A percentile compares a stretch with the other conserved stretches of the same genome.
These are phyloP conservation scores for Tetranychus truncatus DNA, from an alignment of 2,888 invertebrate genomes.

Conservation along the genomic window DNA sequence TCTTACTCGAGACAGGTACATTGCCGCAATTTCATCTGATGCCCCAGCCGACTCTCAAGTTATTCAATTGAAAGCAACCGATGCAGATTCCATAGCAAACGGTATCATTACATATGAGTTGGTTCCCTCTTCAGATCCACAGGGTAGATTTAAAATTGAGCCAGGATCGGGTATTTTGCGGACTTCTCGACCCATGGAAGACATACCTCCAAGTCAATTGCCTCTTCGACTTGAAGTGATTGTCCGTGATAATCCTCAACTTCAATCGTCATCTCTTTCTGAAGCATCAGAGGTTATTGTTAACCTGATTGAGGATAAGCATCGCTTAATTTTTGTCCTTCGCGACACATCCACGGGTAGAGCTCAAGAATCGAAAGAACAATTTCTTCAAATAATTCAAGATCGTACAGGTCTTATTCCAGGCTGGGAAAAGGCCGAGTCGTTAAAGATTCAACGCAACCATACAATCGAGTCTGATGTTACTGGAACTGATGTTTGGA, in stretches of 20 bases:
- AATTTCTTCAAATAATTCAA: conserved; percentile 43
- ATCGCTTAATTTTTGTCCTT: conserved; percentile 58
- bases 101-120: conserved; percentile 52
- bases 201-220: conserved; percentile 42
- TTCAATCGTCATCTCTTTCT: conserved; percentile 42
- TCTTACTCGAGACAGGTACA: conserved; percentile 47
- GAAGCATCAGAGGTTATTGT: conserved; percentile 48
- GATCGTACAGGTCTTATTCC: conserved; percentile 54
- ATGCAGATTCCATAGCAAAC: conserved; percentile 63
- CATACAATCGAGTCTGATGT: conserved; percentile 24
- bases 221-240: conserved; percentile 56
- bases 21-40: conserved; percentile 54
- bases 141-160: conserved; percentile 51
- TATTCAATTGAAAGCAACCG: conserved; percentile 61
- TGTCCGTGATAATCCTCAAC: conserved; percentile 54
- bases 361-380: conserved; percentile 41
- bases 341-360: conserved; percentile 52
- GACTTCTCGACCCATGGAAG: conserved; percentile 52
- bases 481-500: conserved; percentile 58
- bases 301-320: conserved; percentile 55
- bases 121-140: conserved; percentile 33
- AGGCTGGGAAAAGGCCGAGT: conserved; percentile 64
- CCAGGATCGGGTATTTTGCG: conserved; percentile 54
- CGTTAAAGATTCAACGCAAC: conserved; percentile 34
- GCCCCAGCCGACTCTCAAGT: conserved; percentile 53